These are phyloP conservation scores for Chitala chitala DNA, from an alignment of 2,113 vertebrate species.

Conservation along the genomic window DNA sequence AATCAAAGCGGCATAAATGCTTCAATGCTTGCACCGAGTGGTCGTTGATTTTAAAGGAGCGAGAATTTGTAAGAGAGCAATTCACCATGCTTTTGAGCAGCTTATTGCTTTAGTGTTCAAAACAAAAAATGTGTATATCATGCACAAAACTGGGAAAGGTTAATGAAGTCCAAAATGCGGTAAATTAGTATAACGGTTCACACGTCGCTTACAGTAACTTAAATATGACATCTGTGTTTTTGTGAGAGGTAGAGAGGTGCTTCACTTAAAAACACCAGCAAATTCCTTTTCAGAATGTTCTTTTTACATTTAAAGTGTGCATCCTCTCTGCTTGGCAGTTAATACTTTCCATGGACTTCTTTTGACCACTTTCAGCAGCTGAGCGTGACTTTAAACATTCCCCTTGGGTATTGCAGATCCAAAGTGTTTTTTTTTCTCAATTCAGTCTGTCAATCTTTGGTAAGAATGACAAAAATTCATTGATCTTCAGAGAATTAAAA, in stretches of 20 bases:
- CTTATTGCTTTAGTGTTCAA: background rate
- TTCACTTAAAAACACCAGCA: background rate
- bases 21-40: background rate
- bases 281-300: background rate
- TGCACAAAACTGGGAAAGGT: slow-evolving; percentile 12
- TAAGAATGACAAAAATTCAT: background rate
- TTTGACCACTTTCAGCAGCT: slow-evolving; percentile 1
- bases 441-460: background rate
- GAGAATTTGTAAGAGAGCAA: background rate
- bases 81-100: background rate
- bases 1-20: background rate
- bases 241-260: background rate
- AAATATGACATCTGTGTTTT: slow-evolving; percentile 13
- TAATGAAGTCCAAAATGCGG: slow-evolving; percentile 16
- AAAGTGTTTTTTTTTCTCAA: slow-evolving; percentile 17
- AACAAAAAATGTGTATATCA: too few relatives aligned
- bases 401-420: background rate
- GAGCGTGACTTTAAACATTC: background rate
- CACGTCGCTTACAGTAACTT: slow-evolving; percentile 3
- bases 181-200: background rate
- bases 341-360: slow-evolving; percentile 10
- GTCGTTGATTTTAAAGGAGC: background rate
- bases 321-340: background rate
- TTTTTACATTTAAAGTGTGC: background rate
- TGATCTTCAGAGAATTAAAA: background rate